Evolutionary conservation across 2,888 invertebrate species (phyloP).

Genomic region (Lomographa bimaculata): DNA sequence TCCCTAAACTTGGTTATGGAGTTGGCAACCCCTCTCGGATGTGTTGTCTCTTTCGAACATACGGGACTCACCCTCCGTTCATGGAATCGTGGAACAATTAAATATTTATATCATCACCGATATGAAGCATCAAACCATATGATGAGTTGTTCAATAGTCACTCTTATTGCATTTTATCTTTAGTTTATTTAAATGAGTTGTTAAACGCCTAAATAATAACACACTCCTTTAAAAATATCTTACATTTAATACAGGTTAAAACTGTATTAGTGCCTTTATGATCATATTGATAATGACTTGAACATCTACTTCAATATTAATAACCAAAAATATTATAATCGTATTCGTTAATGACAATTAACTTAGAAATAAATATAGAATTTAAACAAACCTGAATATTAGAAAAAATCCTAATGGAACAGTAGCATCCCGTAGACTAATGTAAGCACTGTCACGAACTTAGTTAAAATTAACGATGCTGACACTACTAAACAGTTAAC

Average conservation of each 20-base stretch:
- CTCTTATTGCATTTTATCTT: too few species aligned
- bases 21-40: slow-evolving; percentile 72
- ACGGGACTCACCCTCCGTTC: slow-evolving; percentile 58
- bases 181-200: too few species aligned
- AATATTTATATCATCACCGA: slow-evolving; percentile 74
- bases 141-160: too few species aligned
- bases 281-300: too few species aligned
- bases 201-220: too few species aligned
- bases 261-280: too few species aligned
- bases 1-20: slow-evolving; percentile 54
- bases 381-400: slow-evolving; percentile 56
- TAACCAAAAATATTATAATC: too few species aligned
- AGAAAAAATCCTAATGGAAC: slow-evolving; percentile 57
- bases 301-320: too few species aligned
- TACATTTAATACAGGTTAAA: too few species aligned
- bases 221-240: too few species aligned
- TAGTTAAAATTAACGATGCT: slow-evolving; percentile 61
- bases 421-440: slow-evolving; percentile 62
- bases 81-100: slow-evolving; percentile 76
- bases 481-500: slow-evolving; percentile 62
- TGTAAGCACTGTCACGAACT: slow-evolving; percentile 67
- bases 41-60: slow-evolving; percentile 63
- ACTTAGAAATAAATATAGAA: too few species aligned
- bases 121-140: slow-evolving; percentile 35
- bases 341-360: too few species aligned